Evolutionary conservation across 2,797 vertebrate species (phyloP).

Genomic region (Tangara arthus): DNA sequence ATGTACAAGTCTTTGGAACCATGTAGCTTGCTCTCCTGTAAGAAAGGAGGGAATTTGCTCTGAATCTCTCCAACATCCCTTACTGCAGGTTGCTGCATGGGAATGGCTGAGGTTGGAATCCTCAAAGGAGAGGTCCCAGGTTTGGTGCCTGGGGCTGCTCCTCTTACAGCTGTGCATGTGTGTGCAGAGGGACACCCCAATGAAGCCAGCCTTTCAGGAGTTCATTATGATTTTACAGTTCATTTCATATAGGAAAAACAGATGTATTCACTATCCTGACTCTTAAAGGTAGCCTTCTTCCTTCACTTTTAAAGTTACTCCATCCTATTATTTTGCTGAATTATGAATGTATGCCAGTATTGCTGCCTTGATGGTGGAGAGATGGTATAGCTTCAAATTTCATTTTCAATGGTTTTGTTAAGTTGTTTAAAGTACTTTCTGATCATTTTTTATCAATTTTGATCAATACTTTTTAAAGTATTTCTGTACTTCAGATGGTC

Average conservation of each 20-base stretch:
- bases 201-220: neutral
- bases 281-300: neutral
- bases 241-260: neutral
- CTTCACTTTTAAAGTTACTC: neutral
- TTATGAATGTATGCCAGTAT: neutral
- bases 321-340: neutral
- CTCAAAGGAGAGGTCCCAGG: rapidly evolving
- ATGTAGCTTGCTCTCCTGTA: neutral
- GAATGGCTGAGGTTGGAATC: neutral
- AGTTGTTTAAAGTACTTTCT: neutral
- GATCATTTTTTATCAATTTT: neutral
- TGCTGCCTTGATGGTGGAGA: neutral
- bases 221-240: neutral
- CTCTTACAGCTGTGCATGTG: neutral
- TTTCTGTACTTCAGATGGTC: neutral
- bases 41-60: neutral
- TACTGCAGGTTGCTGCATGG: neutral
- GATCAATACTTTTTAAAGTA: neutral
- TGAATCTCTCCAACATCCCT: neutral
- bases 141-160: neutral
- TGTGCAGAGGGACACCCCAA: neutral
- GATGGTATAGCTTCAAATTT: neutral
- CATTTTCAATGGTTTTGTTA: neutral
- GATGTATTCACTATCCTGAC: neutral
- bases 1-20: neutral